Conservation (phyloP, 2,113 vertebrate genomes). For the Tragelaphus scriptus region DNA sequence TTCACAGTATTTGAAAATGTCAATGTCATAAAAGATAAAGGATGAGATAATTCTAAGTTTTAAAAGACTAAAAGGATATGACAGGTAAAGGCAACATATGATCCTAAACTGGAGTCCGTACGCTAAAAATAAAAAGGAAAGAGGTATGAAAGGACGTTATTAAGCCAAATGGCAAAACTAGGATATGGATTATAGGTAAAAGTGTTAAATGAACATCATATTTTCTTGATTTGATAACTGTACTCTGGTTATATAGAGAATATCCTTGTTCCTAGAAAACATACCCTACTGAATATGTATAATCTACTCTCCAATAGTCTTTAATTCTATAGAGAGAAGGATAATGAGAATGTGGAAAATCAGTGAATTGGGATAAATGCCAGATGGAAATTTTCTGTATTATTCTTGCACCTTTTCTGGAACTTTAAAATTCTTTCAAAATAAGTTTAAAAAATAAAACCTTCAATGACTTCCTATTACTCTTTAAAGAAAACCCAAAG, state of each 20-base stretch:
- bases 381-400: neutral
- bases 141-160: neutral
- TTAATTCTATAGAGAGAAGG: neutral
- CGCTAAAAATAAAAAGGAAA: neutral
- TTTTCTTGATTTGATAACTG: neutral
- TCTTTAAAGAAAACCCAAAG: neutral
- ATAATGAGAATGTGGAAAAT: neutral
- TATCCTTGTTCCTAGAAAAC: neutral
- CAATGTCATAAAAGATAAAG: neutral
- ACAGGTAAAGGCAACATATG: neutral
- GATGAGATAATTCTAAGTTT: neutral
- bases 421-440: conserved; percentile 18
- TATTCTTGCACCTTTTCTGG: neutral
- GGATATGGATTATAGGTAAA: neutral
- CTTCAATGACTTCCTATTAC: neutral
- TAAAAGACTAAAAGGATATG: neutral
- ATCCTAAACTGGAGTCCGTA: neutral
- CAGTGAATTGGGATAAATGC: neutral
- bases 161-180: neutral
- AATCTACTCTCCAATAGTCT: neutral
- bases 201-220: neutral
- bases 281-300: neutral
- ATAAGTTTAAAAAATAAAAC: neutral
- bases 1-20: neutral
- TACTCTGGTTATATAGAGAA: neutral